Conservation (phyloP, 2,888 invertebrate genomes). For the Sepiola atlantica region DNA sequence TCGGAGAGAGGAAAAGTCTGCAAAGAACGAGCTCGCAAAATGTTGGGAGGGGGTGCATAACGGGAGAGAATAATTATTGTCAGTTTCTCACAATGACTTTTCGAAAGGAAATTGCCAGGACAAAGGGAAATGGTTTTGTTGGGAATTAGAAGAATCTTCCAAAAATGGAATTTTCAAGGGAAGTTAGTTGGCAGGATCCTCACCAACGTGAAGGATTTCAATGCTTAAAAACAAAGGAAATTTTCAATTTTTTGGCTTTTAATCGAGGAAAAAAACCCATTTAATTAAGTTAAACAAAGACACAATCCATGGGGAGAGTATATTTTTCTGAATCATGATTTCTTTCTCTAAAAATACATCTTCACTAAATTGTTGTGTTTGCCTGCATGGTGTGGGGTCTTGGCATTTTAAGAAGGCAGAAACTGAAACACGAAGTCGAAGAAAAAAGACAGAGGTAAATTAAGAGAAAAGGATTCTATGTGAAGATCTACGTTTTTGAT, state of each 20-base stretch:
- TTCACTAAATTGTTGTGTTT: not conserved
- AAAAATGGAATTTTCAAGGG: not conserved
- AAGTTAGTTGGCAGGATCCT: not conserved
- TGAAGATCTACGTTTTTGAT: too few species aligned
- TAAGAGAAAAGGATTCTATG: too few species aligned
- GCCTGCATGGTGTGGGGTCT: too few species aligned
- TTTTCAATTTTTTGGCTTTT: not conserved
- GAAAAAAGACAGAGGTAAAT: too few species aligned
- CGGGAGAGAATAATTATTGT: not conserved
- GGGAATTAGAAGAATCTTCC: not conserved
- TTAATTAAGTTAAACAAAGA: slow-evolving; percentile 19
- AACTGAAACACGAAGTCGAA: too few species aligned
- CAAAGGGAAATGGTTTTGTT: not conserved
- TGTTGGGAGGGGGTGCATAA: too few species aligned
- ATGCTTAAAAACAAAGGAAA: not conserved
- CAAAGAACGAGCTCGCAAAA: not conserved
- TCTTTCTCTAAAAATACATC: not conserved
- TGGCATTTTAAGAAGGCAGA: too few species aligned
- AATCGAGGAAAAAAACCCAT: not conserved
- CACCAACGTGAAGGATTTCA: not conserved
- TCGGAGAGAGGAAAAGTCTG: not conserved
- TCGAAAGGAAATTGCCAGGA: not conserved
- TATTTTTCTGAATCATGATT: not conserved
- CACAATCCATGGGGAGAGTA: not conserved
- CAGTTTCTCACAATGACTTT: not conserved